Percentiles rank a stretch among this genome's conserved stretches.
These are phyloP conservation scores for Agapostemon virescens DNA, from an alignment of 2,888 invertebrate species.

Conservation along the genomic window DNA sequence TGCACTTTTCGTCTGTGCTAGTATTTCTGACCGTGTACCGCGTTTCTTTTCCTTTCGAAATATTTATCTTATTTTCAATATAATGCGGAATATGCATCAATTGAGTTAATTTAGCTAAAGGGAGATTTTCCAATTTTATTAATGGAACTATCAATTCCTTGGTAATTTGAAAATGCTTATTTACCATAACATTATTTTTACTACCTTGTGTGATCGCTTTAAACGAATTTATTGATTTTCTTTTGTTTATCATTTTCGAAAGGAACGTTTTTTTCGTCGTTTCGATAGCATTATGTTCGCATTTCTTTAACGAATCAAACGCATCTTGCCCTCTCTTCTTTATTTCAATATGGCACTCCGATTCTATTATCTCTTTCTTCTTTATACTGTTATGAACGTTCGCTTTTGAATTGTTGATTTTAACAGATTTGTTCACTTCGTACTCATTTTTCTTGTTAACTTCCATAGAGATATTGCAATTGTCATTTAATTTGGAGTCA, in stretches of 20 bases:
- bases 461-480: neutral
- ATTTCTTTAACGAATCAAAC: neutral
- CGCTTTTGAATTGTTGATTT: neutral
- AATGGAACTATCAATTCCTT: conserved; percentile 26
- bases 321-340: neutral
- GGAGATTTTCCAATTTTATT: conserved; percentile 28
- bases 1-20: neutral
- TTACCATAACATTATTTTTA: neutral
- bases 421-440: conserved; percentile 9
- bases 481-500: neutral
- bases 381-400: neutral
- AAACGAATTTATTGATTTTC: neutral
- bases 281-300: neutral
- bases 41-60: neutral
- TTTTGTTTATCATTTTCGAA: neutral
- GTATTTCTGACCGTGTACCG: conserved; percentile 1
- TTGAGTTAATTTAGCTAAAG: conserved; percentile 20
- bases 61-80: neutral
- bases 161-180: neutral
- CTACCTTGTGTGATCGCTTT: neutral
- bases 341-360: neutral
- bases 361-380: neutral
- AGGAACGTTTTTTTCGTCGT: neutral
- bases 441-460: neutral
- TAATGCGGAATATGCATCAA: neutral